Evolutionary conservation across 2,888 invertebrate species (phyloP), one percentile per base, ranked within the genome.

Genomic region (Cheilosia vernalis): DNA sequence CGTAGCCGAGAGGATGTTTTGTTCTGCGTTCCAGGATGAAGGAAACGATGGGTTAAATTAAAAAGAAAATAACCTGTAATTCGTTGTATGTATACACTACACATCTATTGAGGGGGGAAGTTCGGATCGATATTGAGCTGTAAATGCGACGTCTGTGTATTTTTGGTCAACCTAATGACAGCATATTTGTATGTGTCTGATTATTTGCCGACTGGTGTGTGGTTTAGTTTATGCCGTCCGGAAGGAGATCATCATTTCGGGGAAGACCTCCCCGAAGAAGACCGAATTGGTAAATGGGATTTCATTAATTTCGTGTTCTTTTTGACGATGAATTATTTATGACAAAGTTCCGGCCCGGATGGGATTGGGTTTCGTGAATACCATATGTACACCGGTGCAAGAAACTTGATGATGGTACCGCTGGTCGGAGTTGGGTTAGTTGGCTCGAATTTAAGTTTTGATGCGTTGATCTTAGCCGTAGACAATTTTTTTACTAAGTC

Each of bases 31-130:
- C 17, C 24, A 6, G 13, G 37, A 21, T 10, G 49, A 47, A 70
- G 24, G 84, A 87, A 89, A 86, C 88, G 89, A 89, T 89, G 88
- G 88, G 79, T 87, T 88, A 89, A 89, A 89, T 89, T 89, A 89
- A 89, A 89, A 88, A 87, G 89, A 87, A 89, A 88, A 89, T 88
- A 87, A 87, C 88, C 88, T 82, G 88, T 88, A 89, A 89, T 89
- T 88, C 88, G 88, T 89, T 88, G 88, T 87, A 85, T 87, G 84
- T 83, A 2, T 21, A 21, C 2, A 15, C 13, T 21, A 15, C 13
- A 87, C 30, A 30, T 7, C 2, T 30, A 6, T 30, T 69, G 64
- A 19, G 13, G 58, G 64, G 44, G 27, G 17, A 13, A 6, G 13
- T 13, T 19, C 10, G 60, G 21, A 67, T 56, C 53, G 73, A 79